Evolutionary conservation across 2,888 invertebrate species (phyloP), one percentile per base, ranked within the genome.

Genomic region (Lasioglossum oenotherae): DNA sequence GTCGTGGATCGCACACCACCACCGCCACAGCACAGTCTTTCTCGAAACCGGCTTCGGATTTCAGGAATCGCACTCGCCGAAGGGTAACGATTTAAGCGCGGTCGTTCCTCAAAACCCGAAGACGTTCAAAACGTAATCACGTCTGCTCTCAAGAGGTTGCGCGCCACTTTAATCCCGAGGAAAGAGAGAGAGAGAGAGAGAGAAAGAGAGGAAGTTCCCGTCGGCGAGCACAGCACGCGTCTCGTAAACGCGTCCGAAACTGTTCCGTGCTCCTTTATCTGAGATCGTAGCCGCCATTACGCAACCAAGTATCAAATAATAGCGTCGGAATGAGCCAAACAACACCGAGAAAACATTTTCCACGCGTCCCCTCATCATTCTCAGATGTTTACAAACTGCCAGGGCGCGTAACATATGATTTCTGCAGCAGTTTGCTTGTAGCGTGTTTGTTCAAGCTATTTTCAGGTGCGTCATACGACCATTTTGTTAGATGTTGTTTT

Each of bases 61-160:
- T 81, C 76, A 60, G 57, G 73, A 64, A 73, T 81, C 44, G 74
- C 74, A 60, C 57, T 74, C n/a, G 71, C 53, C 53, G 23, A 78
- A 53, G 64, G 41, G 41, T 75, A 74, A 78, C 27, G 46, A 73
- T 27, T 67, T 38, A 53, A 31, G 57, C 53, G 49, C 35, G 49
- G 27, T 19, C 53, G 16, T 72, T 72, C 27, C 71, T 41, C n/a
- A 4, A 38, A 78, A 78, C 67, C 23, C 53, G 35, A 57, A 60
- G 57, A 75, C 41, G 41, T 41, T 44, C 46, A 31, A 67, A 69
- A 77, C n/a, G 69, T 71, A 71, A 78, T 78, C 44, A 38, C n/a
- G 44, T 46, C 31, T 14, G 76, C 67, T 64, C 67, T 35, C 16
- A 16, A 77, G 31, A 35, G 53, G 31, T 77, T 64, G 44, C 46